Evolutionary conservation across 2,113 vertebrate genomes (phyloP), one percentile per base, ranked within the genome.

Genomic region (Oenanthe oenanthe): DNA sequence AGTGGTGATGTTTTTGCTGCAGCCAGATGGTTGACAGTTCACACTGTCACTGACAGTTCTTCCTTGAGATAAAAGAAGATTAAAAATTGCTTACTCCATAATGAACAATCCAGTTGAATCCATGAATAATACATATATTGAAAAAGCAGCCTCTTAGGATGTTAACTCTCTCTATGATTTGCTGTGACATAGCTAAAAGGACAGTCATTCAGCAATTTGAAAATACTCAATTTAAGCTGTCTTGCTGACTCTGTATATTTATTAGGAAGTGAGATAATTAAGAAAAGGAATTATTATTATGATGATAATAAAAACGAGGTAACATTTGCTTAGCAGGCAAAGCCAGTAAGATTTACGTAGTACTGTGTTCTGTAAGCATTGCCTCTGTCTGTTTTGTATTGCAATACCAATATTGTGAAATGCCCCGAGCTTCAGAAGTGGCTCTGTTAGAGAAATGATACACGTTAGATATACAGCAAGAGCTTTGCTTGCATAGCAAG

Each of bases 391-490:
- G 28, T 63, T 91, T 57, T 75, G 31, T 79, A 20, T 29, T 40
- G 82, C n/a, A 72, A 2, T 32, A 50, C 0, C 0, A 26, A n/a
- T 36, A 34, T 21, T 77, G 53, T 71, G 16, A 48, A 75, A n/a
- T 43, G 25, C 18, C 13, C 0, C 0, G 3, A 60, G 72, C 36
- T 72, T 51, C 72, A 75, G 36, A 87, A 75, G 43, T 38, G 42
- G 4, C 34, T 67, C 50, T 75, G 32, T 53, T 20, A 65, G 65
- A 73, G 40, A 26, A 26, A 21, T 40, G 31, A n/a, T 28, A 10
- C 8, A 47, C 20, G 53, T 58, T 72, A 38, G 20, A 53, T 16
- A 13, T 31, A 2, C 16, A 57, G 26, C n/a, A 7, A 0, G 0
- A 58, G 29, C 19, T 16, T 54, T 65, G 36, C n/a, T 74, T 68